Base-by-base conservation (phyloP, 2,888 invertebrate genomes). In the Stramonita haemastoma region DNA sequence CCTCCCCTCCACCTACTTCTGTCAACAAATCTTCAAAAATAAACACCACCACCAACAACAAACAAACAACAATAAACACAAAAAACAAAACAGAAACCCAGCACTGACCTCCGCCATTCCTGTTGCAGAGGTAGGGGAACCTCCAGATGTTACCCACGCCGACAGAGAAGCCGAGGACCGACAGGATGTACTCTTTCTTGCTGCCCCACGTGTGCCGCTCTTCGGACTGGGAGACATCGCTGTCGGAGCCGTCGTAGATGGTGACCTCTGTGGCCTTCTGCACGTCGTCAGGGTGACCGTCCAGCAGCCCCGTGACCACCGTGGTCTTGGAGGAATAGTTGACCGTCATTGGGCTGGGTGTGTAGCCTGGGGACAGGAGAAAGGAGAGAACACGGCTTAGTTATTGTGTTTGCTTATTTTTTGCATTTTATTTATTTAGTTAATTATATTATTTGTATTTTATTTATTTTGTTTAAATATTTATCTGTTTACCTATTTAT, bases 121-220 rank as follows among this genome's bases (percentile, higher is more conserved):
- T 87, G 77, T 77, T 46, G 66, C 56, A 57, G 22, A 88, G 60
- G 66, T 81, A 88, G 34, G 88, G 87, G 46, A 87, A 87, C 13
- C 87, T 8, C 87, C 87, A 87, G 29, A 87, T 56, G 87, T 87
- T 87, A 26, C 87, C 87, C 19, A 87, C 34, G 19, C 87, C 87
- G n/a, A 87, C 79, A 56, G 70, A 87, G 79, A 56, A 87, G 29
- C 87, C 87, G 4, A 87, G 77, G 0, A 77, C 77, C 8, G 87
- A 77, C n/a, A 87, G 87, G 6, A 87, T 22, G 56, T 87, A 87
- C 73, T 87, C 87, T 13, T 79, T 17, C 46, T 87, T 87, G 56
- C 77, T 77, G 73, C 46, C 56, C 87, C 87, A 87, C 6, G 66
- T 86, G 36, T 70, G 86, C 0, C 86, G 86, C 26, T 57, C 57